Evolutionary conservation across 2,113 vertebrate species (phyloP).

Genomic region (Nibea coibor): DNA sequence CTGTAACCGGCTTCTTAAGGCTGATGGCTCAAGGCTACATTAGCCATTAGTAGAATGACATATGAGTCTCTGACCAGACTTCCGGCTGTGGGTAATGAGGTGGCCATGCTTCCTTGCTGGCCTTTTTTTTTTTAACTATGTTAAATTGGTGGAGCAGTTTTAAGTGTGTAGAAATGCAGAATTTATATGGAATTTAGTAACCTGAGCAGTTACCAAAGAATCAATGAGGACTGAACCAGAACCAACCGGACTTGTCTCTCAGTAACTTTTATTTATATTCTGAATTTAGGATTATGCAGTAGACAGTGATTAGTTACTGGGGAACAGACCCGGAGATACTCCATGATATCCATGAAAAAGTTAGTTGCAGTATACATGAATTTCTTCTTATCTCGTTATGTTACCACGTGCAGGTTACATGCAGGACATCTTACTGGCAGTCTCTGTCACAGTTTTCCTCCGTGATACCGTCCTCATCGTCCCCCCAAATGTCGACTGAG

Average conservation of each 20-base stretch:
- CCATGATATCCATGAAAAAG: neutral
- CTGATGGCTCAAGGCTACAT: too few species aligned
- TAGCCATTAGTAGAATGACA: too few species aligned
- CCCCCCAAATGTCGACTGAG: conserved; percentile 93
- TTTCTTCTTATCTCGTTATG: neutral
- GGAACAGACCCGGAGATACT: neutral
- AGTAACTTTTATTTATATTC: neutral
- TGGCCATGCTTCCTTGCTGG: neutral
- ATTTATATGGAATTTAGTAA: too few species aligned
- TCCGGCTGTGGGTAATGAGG: neutral
- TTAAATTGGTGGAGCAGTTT: neutral
- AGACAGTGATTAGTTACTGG: neutral
- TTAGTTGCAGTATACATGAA: neutral
- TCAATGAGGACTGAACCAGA: neutral
- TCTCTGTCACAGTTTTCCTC: conserved; percentile 94
- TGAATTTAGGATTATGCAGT: neutral
- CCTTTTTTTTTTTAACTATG: neutral
- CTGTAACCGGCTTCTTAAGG: too few species aligned
- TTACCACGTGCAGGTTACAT: neutral
- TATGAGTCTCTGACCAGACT: neutral
- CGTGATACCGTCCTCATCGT: conserved; percentile 92
- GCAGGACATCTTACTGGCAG: conserved; percentile 89
- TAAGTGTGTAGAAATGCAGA: neutral
- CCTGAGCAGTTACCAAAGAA: neutral
- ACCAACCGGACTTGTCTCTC: neutral